Base-by-base conservation (phyloP, 2,797 vertebrate species). In the Pangasius larnaudii region DNA sequence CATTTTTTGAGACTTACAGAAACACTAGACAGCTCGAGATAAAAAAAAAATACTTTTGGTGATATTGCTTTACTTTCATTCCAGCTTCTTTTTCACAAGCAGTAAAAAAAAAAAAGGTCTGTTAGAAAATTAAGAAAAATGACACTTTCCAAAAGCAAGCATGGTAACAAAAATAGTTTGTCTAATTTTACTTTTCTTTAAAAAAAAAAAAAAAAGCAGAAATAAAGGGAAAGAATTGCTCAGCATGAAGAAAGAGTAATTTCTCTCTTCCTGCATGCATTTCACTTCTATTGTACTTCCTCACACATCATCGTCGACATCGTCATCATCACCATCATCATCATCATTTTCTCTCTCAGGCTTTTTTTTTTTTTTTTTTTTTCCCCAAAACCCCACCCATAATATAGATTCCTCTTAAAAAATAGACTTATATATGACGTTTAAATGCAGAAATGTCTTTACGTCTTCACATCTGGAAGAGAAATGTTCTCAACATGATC, bases 391-490 rank as follows among this genome's bases (percentile, higher is more conserved):
- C 85, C 89, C 90, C 87, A 87, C 72, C 90, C 71, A 90, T 90
- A 87, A 90, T 86, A 91, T 87, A 91, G 84, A 92, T 84, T 91
- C 77, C 87, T 93, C 85, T 93, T 89, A 91, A 51, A 93, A 93
- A 92, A 94, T 91, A 93, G 83, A 92, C 88, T 91, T 87, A 86
- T 92, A 91, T 93, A 90, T 89, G 92, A 90, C 11, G 92, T 90
- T 93, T 89, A 91, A 86, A 92, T 88, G 90, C 71, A 78, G 90
- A 87, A 93, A 91, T 89, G 91, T 91, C 88, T 91, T 92, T 89
- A 88, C 9, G 56, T 80, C 63, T 80, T 92, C 89, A 90, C 93
- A 90, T 63, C 82, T 84, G 27, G 77, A 87, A 56, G 75, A 53
- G 27, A 79, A 86, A 51, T 86, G 56, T 86, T 86, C 72, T 56